phyloP scores from a whole-genome alignment of 2,797 vertebrate genomes.

The Meda fulgida region DNA sequence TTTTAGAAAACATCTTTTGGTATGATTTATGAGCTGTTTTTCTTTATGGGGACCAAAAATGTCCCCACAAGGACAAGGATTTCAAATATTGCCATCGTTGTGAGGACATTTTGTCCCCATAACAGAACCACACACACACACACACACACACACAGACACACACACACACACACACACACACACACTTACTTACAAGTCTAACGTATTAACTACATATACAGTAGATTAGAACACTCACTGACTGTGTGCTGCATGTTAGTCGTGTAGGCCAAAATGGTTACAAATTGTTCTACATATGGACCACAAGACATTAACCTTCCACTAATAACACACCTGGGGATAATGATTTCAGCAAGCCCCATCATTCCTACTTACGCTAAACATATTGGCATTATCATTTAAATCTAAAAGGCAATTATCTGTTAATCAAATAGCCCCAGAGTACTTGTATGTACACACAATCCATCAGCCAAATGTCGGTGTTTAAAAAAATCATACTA shows the following conservation, averaged over 20 bases:
- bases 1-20: background rate
- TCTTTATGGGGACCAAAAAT: background rate
- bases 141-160: background rate
- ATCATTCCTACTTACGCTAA: constrained; percentile 48
- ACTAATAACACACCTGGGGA: constrained; percentile 49
- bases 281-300: constrained; percentile 80
- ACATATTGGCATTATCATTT: constrained; percentile 51
- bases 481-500: constrained; percentile 34
- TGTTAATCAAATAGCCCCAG: constrained; percentile 40
- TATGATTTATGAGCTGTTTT: background rate
- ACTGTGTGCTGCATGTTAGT: background rate
- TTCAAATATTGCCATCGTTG: background rate
- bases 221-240: background rate
- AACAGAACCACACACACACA: background rate
- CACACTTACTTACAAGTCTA: background rate
- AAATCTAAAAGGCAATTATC: constrained; percentile 52
- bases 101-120: no score
- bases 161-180: background rate
- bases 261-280: constrained; percentile 15
- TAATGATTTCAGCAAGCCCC: constrained; percentile 40
- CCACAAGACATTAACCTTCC: constrained; percentile 38
- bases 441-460: constrained; percentile 37
- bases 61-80: no score
- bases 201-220: background rate
- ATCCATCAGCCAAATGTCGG: constrained; percentile 27